These are phyloP conservation scores for Xenopus tropicalis DNA, from an alignment of 2,113 vertebrate genomes.

Conservation along the genomic window UCB_Xtro_10.0 CM004450.2:94750001-94750500, in stretches of 20 bases:
- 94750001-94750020: too few species aligned
- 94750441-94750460: conserved; percentile 31
- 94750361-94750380: conserved; percentile 36
- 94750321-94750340: conserved; percentile 33
- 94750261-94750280: background rate
- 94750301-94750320: conserved; percentile 16
- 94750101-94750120: too few species aligned
- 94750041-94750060: too few species aligned
- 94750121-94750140: too few species aligned
- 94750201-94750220: conserved; percentile 9
- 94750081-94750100: too few species aligned
- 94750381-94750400: conserved; percentile 43
- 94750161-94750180: background rate
- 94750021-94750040: too few species aligned
- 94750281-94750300: background rate
- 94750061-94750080: too few species aligned
- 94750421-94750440: conserved; percentile 15
- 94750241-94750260: conserved; percentile 21
- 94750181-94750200: background rate
- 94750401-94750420: background rate
- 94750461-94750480: background rate
- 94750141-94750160: background rate
- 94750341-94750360: conserved; percentile 19
- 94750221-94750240: background rate
- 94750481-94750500: conserved; percentile 31